Percentiles rank a stretch among this genome's conserved stretches.
Conservation (phyloP, 1,140 invertebrate genomes). For the Sycophaga agraensis region DNA sequence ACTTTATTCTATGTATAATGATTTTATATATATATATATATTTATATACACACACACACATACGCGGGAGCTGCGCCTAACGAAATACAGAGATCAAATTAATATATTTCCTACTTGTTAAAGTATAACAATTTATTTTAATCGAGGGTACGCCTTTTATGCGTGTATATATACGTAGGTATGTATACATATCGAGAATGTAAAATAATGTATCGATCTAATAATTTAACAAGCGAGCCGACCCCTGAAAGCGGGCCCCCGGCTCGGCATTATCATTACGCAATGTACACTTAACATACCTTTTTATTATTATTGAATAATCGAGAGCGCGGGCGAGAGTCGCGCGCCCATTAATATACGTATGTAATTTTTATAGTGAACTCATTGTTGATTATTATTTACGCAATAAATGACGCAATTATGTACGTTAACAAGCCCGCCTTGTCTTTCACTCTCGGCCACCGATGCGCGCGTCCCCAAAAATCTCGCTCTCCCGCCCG, state of each 20-base stretch:
- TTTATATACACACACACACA: too few relatives aligned
- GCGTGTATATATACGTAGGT: background rate
- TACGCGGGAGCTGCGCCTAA: background rate
- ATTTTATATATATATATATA: too few relatives aligned
- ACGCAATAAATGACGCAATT: conserved; percentile 20
- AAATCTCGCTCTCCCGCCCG: too few relatives aligned
- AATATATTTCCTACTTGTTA: conserved; percentile 22
- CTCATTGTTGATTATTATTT: conserved; percentile 29
- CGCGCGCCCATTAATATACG: background rate
- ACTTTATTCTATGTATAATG: too few relatives aligned
- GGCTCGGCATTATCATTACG: background rate
- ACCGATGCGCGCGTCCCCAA: too few relatives aligned
- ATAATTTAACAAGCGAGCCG: conserved; percentile 15
- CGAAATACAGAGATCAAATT: conserved; percentile 26
- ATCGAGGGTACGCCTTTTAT: too few relatives aligned
- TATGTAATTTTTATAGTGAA: conserved; percentile 6
- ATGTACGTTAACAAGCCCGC: too few relatives aligned
- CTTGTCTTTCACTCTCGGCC: too few relatives aligned
- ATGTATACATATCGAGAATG: conserved; percentile 17
- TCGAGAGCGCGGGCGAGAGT: conserved; percentile 4
- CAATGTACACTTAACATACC: conserved; percentile 9
- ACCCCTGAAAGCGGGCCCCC: background rate
- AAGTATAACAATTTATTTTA: background rate
- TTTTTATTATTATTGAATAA: conserved; percentile 7
- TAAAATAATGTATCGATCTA: conserved; percentile 10